Conservation (phyloP, 2,113 vertebrate genomes). For the Nettapus auritus region DNA sequence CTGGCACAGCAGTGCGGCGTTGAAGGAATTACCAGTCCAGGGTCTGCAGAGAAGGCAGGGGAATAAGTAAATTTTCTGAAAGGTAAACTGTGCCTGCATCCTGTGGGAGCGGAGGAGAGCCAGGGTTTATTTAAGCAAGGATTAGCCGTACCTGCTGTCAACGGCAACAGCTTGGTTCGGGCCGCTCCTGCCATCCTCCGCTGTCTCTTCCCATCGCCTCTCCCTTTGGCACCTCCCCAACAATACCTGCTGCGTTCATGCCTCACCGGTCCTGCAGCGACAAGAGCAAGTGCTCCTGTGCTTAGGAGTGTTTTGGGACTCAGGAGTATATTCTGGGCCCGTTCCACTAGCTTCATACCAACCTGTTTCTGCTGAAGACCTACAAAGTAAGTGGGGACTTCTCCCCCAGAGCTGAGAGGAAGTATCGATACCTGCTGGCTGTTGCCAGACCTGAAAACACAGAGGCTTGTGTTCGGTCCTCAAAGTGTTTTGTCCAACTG, state of each 20-base stretch:
- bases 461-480: neutral
- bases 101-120: neutral
- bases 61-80: neutral
- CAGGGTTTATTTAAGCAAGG: neutral
- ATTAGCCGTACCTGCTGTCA: neutral
- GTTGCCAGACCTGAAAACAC: neutral
- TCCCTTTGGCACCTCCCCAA: neutral
- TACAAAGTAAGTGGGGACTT: neutral
- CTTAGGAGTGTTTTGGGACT: neutral
- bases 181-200: neutral
- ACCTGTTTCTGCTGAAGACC: neutral
- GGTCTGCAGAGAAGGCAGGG: neutral
- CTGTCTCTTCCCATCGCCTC: neutral
- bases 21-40: neutral
- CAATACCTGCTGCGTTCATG: neutral
- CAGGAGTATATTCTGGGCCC: neutral
- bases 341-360: neutral
- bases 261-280: neutral
- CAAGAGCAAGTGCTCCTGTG: neutral
- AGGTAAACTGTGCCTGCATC: neutral
- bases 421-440: neutral
- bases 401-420: neutral
- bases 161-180: neutral
- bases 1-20: neutral
- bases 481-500: neutral